Conservation (phyloP, 2,113 vertebrate genomes). For the Eulemur rufifrons region DNA sequence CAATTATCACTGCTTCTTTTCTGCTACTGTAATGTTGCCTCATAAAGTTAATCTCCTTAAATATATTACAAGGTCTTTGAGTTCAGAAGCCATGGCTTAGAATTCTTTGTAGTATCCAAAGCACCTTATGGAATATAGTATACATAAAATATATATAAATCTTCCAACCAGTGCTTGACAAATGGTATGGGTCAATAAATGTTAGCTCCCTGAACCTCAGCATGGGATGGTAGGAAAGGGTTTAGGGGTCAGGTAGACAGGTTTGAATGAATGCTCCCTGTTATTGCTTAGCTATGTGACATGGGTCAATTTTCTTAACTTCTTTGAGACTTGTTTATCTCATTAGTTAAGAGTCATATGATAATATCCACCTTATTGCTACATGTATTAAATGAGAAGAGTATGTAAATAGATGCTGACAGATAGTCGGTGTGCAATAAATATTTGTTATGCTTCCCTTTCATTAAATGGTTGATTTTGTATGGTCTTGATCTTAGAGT, state of each 20-base stretch:
- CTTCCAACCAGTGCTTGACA: neutral
- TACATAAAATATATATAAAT: neutral
- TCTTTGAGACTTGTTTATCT: neutral
- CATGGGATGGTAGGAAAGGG: neutral
- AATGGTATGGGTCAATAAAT: neutral
- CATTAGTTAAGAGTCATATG: neutral
- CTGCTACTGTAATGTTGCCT: neutral
- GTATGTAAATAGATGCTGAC: neutral
- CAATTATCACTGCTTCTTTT: neutral
- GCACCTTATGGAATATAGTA: neutral
- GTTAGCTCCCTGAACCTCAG: neutral
- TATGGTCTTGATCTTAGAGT: neutral
- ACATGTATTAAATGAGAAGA: neutral
- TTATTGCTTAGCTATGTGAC: neutral
- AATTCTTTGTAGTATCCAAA: neutral
- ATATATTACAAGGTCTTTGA: neutral
- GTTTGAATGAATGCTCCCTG: neutral
- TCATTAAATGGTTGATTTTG: neutral
- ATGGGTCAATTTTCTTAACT: neutral
- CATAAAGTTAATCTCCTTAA: neutral
- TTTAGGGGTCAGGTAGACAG: neutral
- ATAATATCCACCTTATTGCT: neutral
- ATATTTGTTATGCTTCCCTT: neutral
- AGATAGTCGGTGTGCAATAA: neutral
- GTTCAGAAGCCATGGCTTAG: neutral